Evolutionary conservation across 2,888 invertebrate genomes (phyloP), one percentile per base, ranked within the genome.

Genomic region (Oscheius sp.): DNA sequence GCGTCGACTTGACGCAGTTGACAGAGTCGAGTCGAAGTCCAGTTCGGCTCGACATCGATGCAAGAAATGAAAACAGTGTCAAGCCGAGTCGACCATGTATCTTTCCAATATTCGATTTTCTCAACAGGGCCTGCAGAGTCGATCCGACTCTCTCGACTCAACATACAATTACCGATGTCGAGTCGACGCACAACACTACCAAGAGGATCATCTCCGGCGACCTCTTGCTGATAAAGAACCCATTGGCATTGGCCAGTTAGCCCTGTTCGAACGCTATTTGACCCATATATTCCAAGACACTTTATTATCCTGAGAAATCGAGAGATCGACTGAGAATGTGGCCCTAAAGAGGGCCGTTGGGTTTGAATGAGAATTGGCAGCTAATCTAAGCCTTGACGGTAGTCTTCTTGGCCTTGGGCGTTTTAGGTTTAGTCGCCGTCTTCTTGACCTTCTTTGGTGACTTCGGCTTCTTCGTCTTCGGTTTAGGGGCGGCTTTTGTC

Each of bases 321-420:
- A 16, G 45, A 61, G 61, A 61, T 61, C 61, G 21, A 66, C 46
- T 2, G 35, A 35, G 41, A 52, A 43, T 69, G 81, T 81, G 81
- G 81, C 80, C 81, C 81, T 81, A 72, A 81, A 76, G 81, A 81
- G 81, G 81, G 78, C 81, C 81, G 81, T 81, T 81, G 81, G 81
- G 80, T 81, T 81, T 46, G 25, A 29, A 69, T 49, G 29, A 18
- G 21, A 18, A 18, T 35, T 29, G 43, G 27, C 21, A 18, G 61
- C 29, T 25, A 1, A 52, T 43, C 58, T 46, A 59, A 58, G 58
- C 63, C 69, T 70, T 70, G 43, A 53, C 41, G 23, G 73, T 64
- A 45, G 79, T 56, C 55, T 68, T 73, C 66, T 74, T 77, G 7
- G 52, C 59, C 59, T 70, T 70, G 25, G 70, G 58, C 7, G 52